phyloP scores from a whole-genome alignment of 2,888 invertebrate species.

The Dicranocentrus wangi region DNA sequence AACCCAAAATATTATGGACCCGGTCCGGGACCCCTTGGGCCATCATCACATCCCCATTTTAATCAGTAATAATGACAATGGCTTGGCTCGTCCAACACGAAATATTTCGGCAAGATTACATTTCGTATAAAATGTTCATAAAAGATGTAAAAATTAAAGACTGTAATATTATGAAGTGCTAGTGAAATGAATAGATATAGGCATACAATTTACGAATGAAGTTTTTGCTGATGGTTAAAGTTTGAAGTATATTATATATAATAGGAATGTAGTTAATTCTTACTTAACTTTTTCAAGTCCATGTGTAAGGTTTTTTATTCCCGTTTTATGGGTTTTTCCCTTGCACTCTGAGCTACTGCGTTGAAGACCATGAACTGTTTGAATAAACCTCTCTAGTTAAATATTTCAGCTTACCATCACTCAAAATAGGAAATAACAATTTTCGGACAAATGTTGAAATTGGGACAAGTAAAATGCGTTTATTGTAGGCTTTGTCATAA shows the following conservation, averaged over 20 bases:
- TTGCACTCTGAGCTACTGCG: constrained; percentile 68
- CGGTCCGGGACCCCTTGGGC: background rate
- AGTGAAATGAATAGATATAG: background rate
- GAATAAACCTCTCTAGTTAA: no score
- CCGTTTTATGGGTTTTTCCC: constrained; percentile 70
- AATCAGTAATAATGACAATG: background rate
- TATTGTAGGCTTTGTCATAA: no score
- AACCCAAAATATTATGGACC: constrained; percentile 22
- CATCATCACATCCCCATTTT: constrained; percentile 1
- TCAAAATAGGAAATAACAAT: no score
- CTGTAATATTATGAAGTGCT: background rate
- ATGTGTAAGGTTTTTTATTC: constrained; percentile 72
- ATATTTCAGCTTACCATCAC: no score
- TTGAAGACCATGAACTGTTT: no score
- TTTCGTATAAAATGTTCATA: no score
- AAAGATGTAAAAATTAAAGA: no score
- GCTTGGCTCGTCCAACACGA: background rate
- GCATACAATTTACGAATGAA: background rate
- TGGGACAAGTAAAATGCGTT: no score
- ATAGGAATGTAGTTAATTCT: background rate
- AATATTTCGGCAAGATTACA: background rate
- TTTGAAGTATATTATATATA: background rate
- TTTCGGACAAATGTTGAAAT: no score
- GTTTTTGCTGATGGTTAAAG: background rate
- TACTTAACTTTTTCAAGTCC: no score